A percentile compares a stretch with the other conserved stretches of the same genome.
phyloP scores from a whole-genome alignment of 2,888 invertebrate genomes.

The Thera obeliscata region DNA sequence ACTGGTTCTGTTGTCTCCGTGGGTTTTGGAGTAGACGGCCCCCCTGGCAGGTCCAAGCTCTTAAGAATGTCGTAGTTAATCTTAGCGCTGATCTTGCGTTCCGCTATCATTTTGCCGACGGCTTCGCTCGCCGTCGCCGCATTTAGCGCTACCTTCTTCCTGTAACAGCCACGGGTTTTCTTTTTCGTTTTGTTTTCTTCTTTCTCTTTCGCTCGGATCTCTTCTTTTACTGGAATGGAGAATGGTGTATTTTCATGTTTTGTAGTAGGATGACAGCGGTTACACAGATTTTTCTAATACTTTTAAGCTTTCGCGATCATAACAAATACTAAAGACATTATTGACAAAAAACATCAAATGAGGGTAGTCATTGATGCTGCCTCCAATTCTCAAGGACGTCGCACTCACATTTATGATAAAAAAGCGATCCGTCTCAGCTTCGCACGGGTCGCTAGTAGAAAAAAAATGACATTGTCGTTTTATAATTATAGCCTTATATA shows the following conservation, averaged over 20 bases:
- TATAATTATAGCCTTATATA: no score
- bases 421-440: no score
- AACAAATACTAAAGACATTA: no score
- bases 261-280: no score
- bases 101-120: conserved; percentile 97
- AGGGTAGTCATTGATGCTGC: no score
- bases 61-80: conserved; percentile 99
- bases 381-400: no score
- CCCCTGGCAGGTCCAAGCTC: conserved; percentile 86
- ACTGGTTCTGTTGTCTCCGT: conserved; percentile 37
- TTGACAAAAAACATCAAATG: no score
- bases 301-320: no score
- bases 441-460: no score
- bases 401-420: no score
- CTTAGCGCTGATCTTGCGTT: conserved; percentile 97
- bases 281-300: no score
- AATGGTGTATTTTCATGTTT: neutral
- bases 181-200: conserved; percentile 95
- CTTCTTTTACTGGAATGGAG: conserved; percentile 88
- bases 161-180: conserved; percentile 87
- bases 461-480: no score
- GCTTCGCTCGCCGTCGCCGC: conserved; percentile 94
- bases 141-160: conserved; percentile 85
- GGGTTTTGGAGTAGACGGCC: conserved; percentile 46
- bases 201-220: conserved; percentile 89